Evolutionary conservation across 1,140 invertebrate species (phyloP), one percentile per base, ranked within the genome.

Genomic region (Zaprionus capensis): DNA sequence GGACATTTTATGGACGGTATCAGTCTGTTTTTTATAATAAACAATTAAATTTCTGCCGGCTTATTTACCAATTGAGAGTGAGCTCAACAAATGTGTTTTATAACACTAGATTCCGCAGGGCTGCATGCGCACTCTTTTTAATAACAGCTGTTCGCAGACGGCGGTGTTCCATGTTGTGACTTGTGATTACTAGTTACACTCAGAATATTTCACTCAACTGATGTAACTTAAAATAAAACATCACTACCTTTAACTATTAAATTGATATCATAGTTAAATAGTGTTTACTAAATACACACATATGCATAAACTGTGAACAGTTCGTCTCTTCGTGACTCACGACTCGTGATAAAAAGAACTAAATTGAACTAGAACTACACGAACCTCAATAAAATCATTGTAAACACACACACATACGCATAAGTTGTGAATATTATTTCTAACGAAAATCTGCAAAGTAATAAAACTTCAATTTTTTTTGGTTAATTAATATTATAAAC

Each of bases 1-100:
- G 1, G 91, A 91, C 91, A 92, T 92, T 69, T 0, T 67, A 9
- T 55, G 57, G 5, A 5, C 11, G 5, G 9, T 9, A 2, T 31
- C 17, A 41, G 2, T 22, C 7, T 1, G 4, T 51, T 41, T 31
- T 44, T 44, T 17, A 7, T 9, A 28, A 24, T n/a, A 66, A 63
- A 44, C 31, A 28, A 38, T 22, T 20, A 6, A 34, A 17, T 41
- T 71, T 0, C 4, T 17, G 34, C 61, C 68, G 69, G 74, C 7
- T 72, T 76, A 28, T 71, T 51, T 70, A 68, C 56, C 38, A 41
- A 46, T 62, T 41, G 14, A 17, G 55, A 56, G 14, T 24, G 38
- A 3, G 11, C 17, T 14, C 3, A 26, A 5, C 7, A 22, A 31
- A 22, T 20, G 20, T 7, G 28, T 49, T 76, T 58, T 5, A 44